Base-by-base conservation (phyloP, 2,797 vertebrate genomes). In the Corythornis leucogaster region DNA sequence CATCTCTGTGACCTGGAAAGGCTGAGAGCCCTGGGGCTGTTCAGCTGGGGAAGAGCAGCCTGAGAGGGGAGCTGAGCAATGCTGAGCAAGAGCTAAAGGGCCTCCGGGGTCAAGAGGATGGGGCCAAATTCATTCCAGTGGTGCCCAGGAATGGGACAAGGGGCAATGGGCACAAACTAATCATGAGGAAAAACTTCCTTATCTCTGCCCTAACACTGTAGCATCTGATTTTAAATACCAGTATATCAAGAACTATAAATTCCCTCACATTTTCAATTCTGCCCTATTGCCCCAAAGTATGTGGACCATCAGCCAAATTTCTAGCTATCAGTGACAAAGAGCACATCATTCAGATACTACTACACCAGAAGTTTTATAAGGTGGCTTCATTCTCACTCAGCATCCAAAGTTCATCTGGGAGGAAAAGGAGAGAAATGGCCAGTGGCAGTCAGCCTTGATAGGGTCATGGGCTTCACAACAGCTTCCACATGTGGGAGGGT, bases 401-500 rank as follows among this genome's bases (percentile, higher is more conserved):
- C 53, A 89, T 62, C 28, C 62, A 35, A 69, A 90, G 35, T 42
- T 87, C 81, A 87, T 7, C 91, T 57, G 64, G 64, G 58, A 93
- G 62, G 86, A 77, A 92, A 59, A 83, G 3, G 38, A 93, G 81
- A 89, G 78, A 93, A 94, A 97, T 45, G 22, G 77, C 51, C 86
- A 73, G 33, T 46, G 93, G 93, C 95, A 94, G 76, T 25, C 28
- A 85, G 62, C 19, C 64, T 35, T 16, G 70, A 64, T 9, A 63
- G 81, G 79, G 83, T 83, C 82, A 69, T 0, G 28, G 91, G 92
- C 89, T 95, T 90, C 70, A 94, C 96, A 93, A 96, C 94, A 95
- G 95, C 96, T 95, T 93, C 92, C 86, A 33, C 77, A 9, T 77
- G 71, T 90, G 93, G 94, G 91, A 25, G 62, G 93, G 92, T 90